Evolutionary conservation across 2,113 vertebrate genomes (phyloP), one percentile per base, ranked within the genome.

Genomic region (Corythornis vintsioides): DNA sequence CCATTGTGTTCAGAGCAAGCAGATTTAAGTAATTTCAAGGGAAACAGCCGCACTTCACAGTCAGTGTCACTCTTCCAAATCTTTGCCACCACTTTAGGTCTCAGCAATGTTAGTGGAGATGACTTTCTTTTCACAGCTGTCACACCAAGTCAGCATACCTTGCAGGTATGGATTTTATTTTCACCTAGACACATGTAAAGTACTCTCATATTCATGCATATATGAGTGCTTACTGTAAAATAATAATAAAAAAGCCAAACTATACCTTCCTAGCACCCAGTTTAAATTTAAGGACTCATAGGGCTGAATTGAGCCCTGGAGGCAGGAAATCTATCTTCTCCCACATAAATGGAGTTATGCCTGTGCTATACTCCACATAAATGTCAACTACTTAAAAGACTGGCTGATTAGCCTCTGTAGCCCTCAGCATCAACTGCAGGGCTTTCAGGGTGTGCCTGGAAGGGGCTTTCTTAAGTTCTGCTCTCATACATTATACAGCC

Each of bases 101-200:
- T 86, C 52, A 74, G 69, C 33, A 80, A 13, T 40, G 29, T 74
- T 86, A 74, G 52, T 40, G 82, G 52, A 75, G 25, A 42, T 83
- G 66, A 83, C 81, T 79, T 85, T 64, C 47, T 83, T 60, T 90
- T 89, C 72, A 74, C 24, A 94, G 47, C n/a, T 91, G 79, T 94
- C 88, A 59, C 0, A 2, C 31, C 56, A 50, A 11, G 38, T 89
- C 2, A 11, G 19, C 64, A 60, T 89, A 38, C 31, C 20, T 43
- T 64, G 60, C 7, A n/a, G 40, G 56, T 55, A 47, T 13, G 14
- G 38, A 17, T 91, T 88, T 83, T 80, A 43, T 83, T 89, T 83
- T 77, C 56, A 88, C 22, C 7, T 65, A 56, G 22, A 88, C 67
- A 55, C 61, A 7, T 56, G 28, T 77, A 43, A 87, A 90, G 35